Evolutionary conservation across 2,797 vertebrate genomes (phyloP).

Genomic region (Pseudochaenichthys georgianus): DNA sequence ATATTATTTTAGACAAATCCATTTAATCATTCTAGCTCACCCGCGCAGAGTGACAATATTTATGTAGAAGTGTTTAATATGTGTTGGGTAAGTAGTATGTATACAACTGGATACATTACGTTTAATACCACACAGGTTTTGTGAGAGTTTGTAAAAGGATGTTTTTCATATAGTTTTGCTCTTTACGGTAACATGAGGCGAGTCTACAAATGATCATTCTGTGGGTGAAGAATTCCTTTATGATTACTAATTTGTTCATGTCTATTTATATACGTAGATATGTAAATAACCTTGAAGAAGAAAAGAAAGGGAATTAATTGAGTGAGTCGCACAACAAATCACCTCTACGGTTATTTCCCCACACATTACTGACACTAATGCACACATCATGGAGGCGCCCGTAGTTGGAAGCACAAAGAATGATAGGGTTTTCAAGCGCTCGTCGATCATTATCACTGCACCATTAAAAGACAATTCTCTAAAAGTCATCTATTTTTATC

Average conservation of each 20-base stretch:
- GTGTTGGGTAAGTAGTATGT: too few species aligned
- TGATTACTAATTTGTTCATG: conserved; percentile 9
- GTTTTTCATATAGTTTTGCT: too few species aligned
- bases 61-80: too few species aligned
- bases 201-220: too few species aligned
- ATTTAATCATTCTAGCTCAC: too few species aligned
- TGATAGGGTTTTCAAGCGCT: background rate
- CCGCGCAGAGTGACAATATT: too few species aligned
- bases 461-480: conserved; percentile 8
- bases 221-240: too few species aligned
- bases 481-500: conserved; percentile 35
- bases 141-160: too few species aligned
- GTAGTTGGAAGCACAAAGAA: conserved; percentile 25
- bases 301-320: background rate
- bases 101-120: too few species aligned
- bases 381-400: conserved; percentile 11
- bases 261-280: conserved; percentile 10
- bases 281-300: conserved; percentile 2
- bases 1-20: too few species aligned
- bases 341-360: conserved; percentile 20
- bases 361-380: conserved; percentile 31
- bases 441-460: conserved; percentile 13
- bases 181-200: too few species aligned
- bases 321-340: background rate
- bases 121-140: too few species aligned